Evolutionary conservation across 2,113 vertebrate species (phyloP).

Genomic region (Pleuronectes platessa): DNA sequence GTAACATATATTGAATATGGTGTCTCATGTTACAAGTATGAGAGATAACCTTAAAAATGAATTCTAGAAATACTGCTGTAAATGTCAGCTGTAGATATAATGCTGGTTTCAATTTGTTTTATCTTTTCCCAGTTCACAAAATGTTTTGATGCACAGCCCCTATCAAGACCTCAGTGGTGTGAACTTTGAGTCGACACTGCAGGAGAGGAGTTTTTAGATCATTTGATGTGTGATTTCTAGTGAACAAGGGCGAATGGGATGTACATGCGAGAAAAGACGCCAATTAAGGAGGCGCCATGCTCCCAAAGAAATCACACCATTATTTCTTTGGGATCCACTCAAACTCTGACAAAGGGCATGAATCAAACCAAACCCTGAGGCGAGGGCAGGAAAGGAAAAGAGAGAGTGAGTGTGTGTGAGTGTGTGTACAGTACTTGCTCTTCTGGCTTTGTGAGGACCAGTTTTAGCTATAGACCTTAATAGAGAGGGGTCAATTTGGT

Average conservation of each 20-base stretch:
- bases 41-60: background rate
- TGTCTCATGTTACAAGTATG: background rate
- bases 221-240: conserved; percentile 71
- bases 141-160: conserved; percentile 21
- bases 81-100: conserved; percentile 8
- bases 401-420: background rate
- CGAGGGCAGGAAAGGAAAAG: conserved; percentile 58
- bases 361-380: conserved; percentile 78
- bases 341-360: conserved; percentile 76
- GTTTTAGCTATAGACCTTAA: background rate
- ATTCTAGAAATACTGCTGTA: background rate
- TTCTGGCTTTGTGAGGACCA: background rate
- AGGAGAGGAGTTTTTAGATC: conserved; percentile 60
- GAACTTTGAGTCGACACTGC: conserved; percentile 56
- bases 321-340: conserved; percentile 74
- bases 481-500: background rate
- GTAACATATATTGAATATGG: background rate
- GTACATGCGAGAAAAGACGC: conserved; percentile 72
- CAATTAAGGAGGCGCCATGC: conserved; percentile 69
- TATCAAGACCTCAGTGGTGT: conserved; percentile 39
- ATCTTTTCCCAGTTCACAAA: background rate
- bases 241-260: conserved; percentile 74
- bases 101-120: conserved; percentile 18
- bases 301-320: conserved; percentile 61
- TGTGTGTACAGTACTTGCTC: background rate